Conservation (phyloP, 2,113 vertebrate genomes). For the Tetraodon nigroviridis region DNA sequence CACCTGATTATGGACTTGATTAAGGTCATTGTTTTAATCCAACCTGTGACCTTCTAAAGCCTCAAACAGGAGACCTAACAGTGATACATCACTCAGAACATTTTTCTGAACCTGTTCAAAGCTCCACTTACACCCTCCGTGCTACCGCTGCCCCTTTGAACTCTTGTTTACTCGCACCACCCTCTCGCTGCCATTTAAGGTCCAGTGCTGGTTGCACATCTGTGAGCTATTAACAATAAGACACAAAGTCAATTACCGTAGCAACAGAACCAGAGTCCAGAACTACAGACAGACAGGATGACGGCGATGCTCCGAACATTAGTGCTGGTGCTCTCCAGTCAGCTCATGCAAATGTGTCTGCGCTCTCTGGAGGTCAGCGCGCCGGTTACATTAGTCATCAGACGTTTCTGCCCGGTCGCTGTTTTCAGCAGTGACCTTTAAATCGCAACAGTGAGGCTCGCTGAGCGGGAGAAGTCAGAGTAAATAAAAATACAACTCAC, state of each 20-base stretch:
- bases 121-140: not conserved
- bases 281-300: constrained; percentile 11
- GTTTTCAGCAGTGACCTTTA: constrained; percentile 52
- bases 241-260: constrained; percentile 67
- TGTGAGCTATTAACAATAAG: constrained; percentile 55
- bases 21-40: too few species aligned
- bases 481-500: constrained; percentile 17
- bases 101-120: not conserved
- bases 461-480: constrained; percentile 13
- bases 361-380: constrained; percentile 36
- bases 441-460: constrained; percentile 24
- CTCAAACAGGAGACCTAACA: not conserved
- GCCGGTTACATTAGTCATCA: constrained; percentile 33
- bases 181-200: too few species aligned
- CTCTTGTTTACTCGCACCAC: not conserved
- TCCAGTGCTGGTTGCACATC: too few species aligned
- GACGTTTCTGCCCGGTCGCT: constrained; percentile 48
- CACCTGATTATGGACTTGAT: too few species aligned
- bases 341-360: constrained; percentile 41
- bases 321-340: constrained; percentile 9
- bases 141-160: not conserved
- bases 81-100: not conserved
- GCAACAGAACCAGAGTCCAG: constrained; percentile 60
- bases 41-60: too few species aligned
- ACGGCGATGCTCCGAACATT: constrained; percentile 15